Evolutionary conservation across 2,888 invertebrate genomes (phyloP), one percentile per base, ranked within the genome.

Genomic region (Romanomermis culicivorax): DNA sequence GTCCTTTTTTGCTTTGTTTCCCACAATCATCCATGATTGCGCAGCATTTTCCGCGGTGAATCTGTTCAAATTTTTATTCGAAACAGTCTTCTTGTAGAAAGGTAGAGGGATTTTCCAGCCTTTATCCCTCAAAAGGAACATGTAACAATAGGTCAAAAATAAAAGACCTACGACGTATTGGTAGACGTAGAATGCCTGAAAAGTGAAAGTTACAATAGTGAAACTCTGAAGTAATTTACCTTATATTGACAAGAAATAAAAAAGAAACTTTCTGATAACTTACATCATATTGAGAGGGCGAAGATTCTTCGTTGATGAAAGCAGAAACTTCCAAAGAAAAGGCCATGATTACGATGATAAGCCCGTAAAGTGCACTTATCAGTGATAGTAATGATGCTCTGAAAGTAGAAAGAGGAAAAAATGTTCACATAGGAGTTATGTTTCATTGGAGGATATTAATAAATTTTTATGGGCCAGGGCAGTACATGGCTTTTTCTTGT

Each of bases 271-370:
- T n/a, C n/a, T n/a, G 11, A 17, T 36, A 17, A 36, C 36, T 36
- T 36, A 36, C 36, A 36, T 36, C 36, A 36, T 36, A 36, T 36
- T 45, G 11, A 23, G 11, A 7, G 47, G n/a, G 7, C 7, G 11
- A 7, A 7, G 23, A n/a, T 11, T 11, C 23, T 7, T 23, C 47
- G 23, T n/a, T 23, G 23, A 45, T 23, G 11, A 23, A 11, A 23
- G 23, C 23, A 7, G 47, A 45, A 48, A 49, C 7, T 52, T 67
- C 64, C 3, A 67, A 61, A 27, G 68, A 54, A 0, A 67, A 64
- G 11, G 68, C 56, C 4, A 65, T 59, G 2, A 67, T 61, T 4
- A 65, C 60, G 23, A 68, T 54, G 27, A 64, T 55, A 53, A 68
- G 57, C 51, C 64, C 65, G 56, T 68, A 68, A 24, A 66, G 57